These are phyloP conservation scores for Sparidentex hasta DNA, from an alignment of 2,797 vertebrate genomes.

Conservation along the genomic window DNA sequence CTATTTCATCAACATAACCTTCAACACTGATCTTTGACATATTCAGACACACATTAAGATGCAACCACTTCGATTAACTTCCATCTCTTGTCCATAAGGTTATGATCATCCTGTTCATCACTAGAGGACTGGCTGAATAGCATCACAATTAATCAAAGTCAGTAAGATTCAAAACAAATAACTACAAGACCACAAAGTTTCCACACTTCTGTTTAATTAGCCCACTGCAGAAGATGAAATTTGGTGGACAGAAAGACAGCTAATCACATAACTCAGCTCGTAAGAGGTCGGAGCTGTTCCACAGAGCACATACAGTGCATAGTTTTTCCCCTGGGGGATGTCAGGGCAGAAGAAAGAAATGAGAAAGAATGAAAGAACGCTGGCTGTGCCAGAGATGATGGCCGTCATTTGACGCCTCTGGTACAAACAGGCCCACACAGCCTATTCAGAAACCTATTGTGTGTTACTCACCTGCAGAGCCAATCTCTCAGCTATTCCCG, in stretches of 20 bases:
- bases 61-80: not conserved
- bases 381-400: slow-evolving; percentile 17
- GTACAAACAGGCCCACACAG: slow-evolving; percentile 19
- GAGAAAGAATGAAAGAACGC: slow-evolving; percentile 17
- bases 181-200: not conserved
- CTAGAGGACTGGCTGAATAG: not conserved
- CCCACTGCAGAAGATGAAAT: not conserved
- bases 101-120: not conserved
- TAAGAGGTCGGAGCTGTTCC: not conserved
- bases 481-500: slow-evolving; percentile 31
- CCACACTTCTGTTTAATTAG: slow-evolving; percentile 9
- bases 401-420: slow-evolving; percentile 16
- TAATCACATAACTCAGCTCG: slow-evolving; percentile 10
- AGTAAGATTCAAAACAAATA: not conserved
- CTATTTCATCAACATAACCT: not conserved
- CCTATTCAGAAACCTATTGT: slow-evolving; percentile 41
- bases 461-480: slow-evolving; percentile 48
- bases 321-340: slow-evolving; percentile 13
- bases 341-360: slow-evolving; percentile 12
- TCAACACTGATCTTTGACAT: not conserved
- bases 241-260: slow-evolving; percentile 8
- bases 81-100: not conserved
- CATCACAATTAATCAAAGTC: not conserved
- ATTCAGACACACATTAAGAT: not conserved
- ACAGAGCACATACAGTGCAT: slow-evolving; percentile 6